Percentiles rank a stretch among this genome's conserved stretches.
Evolutionary conservation across 2,113 vertebrate genomes (phyloP).

Genomic region (Gymnarchus niloticus): DNA sequence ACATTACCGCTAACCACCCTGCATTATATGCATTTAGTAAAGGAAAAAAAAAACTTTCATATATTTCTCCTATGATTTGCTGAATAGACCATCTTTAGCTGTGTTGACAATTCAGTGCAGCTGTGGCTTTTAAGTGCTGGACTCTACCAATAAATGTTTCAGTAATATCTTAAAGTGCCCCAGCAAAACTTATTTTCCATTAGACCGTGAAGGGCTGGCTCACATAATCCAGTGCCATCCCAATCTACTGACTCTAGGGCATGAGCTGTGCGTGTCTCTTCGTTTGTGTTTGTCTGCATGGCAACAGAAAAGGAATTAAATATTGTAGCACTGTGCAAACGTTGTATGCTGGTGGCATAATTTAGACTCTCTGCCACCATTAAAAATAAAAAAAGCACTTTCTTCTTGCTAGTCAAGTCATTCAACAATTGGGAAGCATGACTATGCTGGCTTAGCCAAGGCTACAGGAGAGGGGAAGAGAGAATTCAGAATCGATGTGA

Average conservation of each 20-base stretch:
- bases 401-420: background rate
- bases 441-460: background rate
- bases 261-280: background rate
- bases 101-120: background rate
- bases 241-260: slow-evolving; percentile 37
- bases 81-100: background rate
- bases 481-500: background rate
- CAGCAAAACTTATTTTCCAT: slow-evolving; percentile 29
- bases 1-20: background rate
- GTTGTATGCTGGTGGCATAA: background rate
- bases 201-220: slow-evolving; percentile 37
- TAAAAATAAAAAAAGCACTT: too few species aligned
- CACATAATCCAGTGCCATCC: slow-evolving; percentile 43
- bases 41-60: background rate
- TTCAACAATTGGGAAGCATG: too few species aligned
- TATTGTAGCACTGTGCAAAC: background rate
- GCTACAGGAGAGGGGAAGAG: background rate
- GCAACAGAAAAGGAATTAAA: background rate
- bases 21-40: background rate
- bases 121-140: background rate
- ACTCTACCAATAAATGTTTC: slow-evolving; percentile 43
- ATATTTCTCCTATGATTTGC: background rate
- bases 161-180: slow-evolving; percentile 34
- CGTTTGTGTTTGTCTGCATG: background rate
- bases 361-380: background rate